Evolutionary conservation across 2,113 vertebrate genomes (phyloP), one percentile per base, ranked within the genome.

Genomic region (Gymnarchus niloticus): DNA sequence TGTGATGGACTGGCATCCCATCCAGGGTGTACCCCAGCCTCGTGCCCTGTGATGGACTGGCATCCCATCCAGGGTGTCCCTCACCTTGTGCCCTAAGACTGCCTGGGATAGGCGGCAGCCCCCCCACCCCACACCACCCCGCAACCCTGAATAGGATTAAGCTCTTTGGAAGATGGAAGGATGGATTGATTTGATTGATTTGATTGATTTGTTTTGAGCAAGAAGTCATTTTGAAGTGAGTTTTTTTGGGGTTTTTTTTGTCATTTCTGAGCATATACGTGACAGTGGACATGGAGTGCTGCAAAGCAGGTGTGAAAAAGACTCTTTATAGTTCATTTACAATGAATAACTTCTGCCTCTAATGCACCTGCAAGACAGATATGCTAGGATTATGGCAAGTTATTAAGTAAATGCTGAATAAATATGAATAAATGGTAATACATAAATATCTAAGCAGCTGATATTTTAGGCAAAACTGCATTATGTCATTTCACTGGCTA

Each of bases 401-500:
- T 0, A 76, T 21, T 25, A 21, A 28, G 19, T 49, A n/a, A 81
- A 44, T 14, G 7, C 23, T 14, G 10, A 25, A 51, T 81, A 81
- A 81, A 51, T 52, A 52, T 81, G 48, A 81, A 52, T 14, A 81
- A 49, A 81, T 81, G 49, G 48, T 76, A 76, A 59, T 59, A 59
- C 23, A 59, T 59, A 6, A 59, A 59, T 59, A 61, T 0, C n/a
- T 28, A 28, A 48, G 23, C 44, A 78, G 23, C 21, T 78, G 46
- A 48, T 48, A 21, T 78, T 17, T 46, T 78, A 78, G 23, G 73
- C 19, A 48, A 78, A 48, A 9, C 44, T 7, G 76, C 46, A 46
- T 61, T 61, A 12, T 28, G 25, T 61, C 9, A 61, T 61, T 61
- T 61, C 28, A 61, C 25, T 61, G 25, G n/a, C 7, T 2, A 9